Evolutionary conservation across 2,888 invertebrate genomes (phyloP).

Genomic region (Dryadula phaetusa): DNA sequence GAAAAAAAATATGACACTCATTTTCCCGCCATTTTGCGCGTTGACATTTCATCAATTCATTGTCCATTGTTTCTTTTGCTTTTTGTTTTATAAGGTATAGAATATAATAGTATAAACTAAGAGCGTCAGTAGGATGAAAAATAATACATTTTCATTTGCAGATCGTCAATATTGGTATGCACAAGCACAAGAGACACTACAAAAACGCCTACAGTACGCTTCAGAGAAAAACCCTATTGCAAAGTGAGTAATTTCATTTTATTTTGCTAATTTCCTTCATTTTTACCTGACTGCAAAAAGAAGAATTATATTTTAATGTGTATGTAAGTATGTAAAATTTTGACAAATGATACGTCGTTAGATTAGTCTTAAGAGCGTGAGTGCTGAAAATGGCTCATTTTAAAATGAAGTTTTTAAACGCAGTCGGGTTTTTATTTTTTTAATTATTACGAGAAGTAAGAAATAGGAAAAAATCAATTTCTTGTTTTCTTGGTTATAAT

Average conservation of each 20-base stretch:
- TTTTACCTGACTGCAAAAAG: too few relatives aligned
- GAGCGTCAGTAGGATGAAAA: neutral
- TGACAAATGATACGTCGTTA: too few relatives aligned
- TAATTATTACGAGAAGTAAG: too few relatives aligned
- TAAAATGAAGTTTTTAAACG: too few relatives aligned
- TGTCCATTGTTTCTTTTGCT: too few relatives aligned
- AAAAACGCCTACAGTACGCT: conserved; percentile 80
- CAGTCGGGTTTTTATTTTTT: too few relatives aligned
- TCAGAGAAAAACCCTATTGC: conserved; percentile 77
- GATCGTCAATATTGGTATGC: conserved; percentile 86
- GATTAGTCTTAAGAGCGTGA: too few relatives aligned
- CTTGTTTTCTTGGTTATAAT: too few relatives aligned
- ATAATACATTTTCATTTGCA: conserved; percentile 51
- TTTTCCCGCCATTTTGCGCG: neutral
- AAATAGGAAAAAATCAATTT: too few relatives aligned
- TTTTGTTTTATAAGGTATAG: neutral
- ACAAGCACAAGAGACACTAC: conserved; percentile 82
- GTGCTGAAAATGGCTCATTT: too few relatives aligned
- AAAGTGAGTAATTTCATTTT: conserved; percentile 65
- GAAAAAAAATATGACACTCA: neutral
- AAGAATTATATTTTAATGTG: too few relatives aligned
- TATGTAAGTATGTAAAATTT: too few relatives aligned
- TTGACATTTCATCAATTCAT: neutral
- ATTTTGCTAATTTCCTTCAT: neutral
- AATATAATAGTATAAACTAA: neutral